Evolutionary conservation across 2,113 vertebrate genomes (phyloP), one percentile per base, ranked within the genome.

Genomic region (Corydoras maculifer): DNA sequence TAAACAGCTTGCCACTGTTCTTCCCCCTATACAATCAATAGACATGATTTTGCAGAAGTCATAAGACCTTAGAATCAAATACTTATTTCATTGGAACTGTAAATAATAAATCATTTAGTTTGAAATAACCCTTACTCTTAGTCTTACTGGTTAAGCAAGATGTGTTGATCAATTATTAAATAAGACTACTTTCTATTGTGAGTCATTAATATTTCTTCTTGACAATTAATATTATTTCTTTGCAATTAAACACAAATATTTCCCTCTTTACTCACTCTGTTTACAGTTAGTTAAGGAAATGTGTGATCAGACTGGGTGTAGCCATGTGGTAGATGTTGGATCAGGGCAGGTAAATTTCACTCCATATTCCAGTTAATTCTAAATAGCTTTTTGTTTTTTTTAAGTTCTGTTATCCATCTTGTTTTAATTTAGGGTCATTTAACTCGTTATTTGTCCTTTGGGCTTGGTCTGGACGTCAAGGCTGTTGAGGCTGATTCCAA

Each of bases 251-350:
- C 49, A 66, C 25, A 66, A 70, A 10, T 65, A 7, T 51, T 59
- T 31, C 57, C 48, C 9, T 53, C 50, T 60, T 50, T 32, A 10
- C 67, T 10, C 63, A 32, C 70, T 66, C 32, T 61, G 10, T 71
- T 61, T 0, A 43, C 81, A 97, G 94, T 65, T 95, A 80, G 93
- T 96, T 35, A 93, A 88, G 77, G 77, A 84, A 55, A 86, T 96
- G 60, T 94, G 93, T 79, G 85, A 88, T 3, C 78, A 87, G 68
- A 91, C 91, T 0, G 76, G 76, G 70, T 94, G 93, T 61, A 76
- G 73, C 70, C 79, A 53, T 0, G 90, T 97, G 73, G 89, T 97
- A 77, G 95, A 97, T 0, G 85, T 98, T 0, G 94, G 95, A n/a
- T 94, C 94, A 2, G 95, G 95, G 70, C 94, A 95, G 93, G 94